Percentiles rank a stretch among this genome's conserved stretches.
Conservation (phyloP, 92 coral and sea anemone species). For the Epizoanthus illoricatus region DNA sequence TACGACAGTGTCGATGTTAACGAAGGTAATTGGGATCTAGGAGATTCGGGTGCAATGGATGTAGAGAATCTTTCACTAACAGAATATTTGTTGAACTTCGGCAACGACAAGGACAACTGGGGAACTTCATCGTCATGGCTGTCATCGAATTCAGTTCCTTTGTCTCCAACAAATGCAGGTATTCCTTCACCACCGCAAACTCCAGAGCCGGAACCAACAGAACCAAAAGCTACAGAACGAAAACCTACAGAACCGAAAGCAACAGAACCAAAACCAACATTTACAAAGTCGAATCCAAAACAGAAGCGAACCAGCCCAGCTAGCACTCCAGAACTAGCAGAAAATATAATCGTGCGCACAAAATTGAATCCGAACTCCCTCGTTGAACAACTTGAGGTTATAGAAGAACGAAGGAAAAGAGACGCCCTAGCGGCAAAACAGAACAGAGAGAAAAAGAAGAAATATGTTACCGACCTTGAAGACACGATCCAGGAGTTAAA, state of each 20-base stretch:
- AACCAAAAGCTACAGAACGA: background rate
- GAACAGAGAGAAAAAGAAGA: constrained; percentile 69
- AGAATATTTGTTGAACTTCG: constrained; percentile 69
- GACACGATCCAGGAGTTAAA: constrained; percentile 46
- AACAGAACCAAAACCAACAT: background rate
- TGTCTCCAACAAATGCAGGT: constrained; percentile 28
- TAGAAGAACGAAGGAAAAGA: constrained; percentile 35
- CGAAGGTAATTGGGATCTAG: constrained; percentile 13
- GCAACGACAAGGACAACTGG: constrained; percentile 47
- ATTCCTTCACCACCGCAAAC: constrained; percentile 26
- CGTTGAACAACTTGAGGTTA: constrained; percentile 2
- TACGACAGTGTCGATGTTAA: background rate
- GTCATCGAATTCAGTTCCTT: constrained; percentile 26
- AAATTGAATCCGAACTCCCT: constrained; percentile 19
- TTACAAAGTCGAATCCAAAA: background rate
- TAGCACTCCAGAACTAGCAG: constrained; percentile 1
- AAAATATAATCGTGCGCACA: background rate
- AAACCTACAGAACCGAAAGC: background rate
- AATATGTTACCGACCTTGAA: constrained; percentile 63
- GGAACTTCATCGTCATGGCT: constrained; percentile 8
- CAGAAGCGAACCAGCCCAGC: background rate
- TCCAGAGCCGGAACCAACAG: background rate
- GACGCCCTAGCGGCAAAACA: constrained; percentile 57
- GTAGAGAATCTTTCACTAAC: constrained; percentile 67
- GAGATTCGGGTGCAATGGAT: constrained; percentile 46